Percentiles rank a stretch among this genome's conserved stretches.
phyloP scores from a whole-genome alignment of 2,113 vertebrate species.

The Apodemus sylvaticus region DNA sequence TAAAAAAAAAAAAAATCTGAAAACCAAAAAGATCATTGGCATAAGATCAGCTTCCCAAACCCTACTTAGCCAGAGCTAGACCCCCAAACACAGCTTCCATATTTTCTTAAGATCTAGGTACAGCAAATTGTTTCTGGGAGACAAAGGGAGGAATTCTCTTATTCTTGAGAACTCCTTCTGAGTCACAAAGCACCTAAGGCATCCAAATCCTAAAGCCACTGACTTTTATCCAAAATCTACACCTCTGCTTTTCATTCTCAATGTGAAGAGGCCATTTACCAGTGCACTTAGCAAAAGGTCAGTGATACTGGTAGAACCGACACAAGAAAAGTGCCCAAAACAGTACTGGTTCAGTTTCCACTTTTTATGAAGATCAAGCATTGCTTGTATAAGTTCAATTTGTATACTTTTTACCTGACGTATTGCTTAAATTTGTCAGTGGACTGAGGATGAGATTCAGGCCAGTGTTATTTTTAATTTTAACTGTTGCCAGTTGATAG shows the following conservation, averaged over 20 bases:
- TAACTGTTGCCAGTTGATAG: not conserved
- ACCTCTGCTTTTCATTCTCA: not conserved
- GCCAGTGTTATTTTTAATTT: not conserved
- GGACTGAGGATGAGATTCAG: not conserved
- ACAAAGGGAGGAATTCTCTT: not conserved
- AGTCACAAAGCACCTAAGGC: not conserved
- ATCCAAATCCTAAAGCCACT: not conserved
- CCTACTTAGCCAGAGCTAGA: not conserved
- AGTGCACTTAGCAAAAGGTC: not conserved
- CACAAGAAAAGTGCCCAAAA: not conserved
- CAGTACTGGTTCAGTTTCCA: not conserved
- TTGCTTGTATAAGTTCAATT: not conserved
- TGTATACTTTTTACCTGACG: not conserved
- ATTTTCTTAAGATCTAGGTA: not conserved
- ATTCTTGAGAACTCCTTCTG: slow-evolving; percentile 19
- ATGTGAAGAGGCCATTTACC: not conserved
- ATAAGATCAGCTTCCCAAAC: not conserved
- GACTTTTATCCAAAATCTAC: not conserved
- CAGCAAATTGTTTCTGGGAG: not conserved
- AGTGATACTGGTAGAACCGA: not conserved
- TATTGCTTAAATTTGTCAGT: not conserved
- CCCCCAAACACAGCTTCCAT: slow-evolving; percentile 21
- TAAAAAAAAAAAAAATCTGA: not conserved
- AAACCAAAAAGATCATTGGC: not conserved
- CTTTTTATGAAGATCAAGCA: not conserved